phyloP scores from a whole-genome alignment of 2,797 vertebrate genomes.

The Ambastaia sidthimunki region DNA sequence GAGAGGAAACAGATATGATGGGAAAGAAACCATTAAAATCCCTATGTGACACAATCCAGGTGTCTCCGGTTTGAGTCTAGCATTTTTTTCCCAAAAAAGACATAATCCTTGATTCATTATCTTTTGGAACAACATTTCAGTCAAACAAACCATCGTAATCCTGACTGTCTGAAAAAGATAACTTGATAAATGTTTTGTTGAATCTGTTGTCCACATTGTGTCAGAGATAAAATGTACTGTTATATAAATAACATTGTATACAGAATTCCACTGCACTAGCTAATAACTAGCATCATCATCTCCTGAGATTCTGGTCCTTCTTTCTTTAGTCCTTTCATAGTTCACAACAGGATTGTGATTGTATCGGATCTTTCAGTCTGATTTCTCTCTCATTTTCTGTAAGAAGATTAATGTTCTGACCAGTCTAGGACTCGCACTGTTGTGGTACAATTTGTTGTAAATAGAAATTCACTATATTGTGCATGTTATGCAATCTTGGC shows the following conservation, averaged over 20 bases:
- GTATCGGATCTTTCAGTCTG: neutral
- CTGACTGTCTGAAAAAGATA: neutral
- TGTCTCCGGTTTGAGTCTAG: slow-evolving; percentile 5
- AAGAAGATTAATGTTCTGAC: no score
- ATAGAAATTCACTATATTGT: neutral
- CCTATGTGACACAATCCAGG: neutral
- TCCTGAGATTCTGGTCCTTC: no score
- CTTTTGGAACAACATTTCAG: no score
- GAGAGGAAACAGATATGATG: neutral
- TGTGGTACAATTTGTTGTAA: neutral
- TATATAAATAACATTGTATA: no score
- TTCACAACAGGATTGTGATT: neutral
- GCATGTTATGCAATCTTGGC: slow-evolving; percentile 5
- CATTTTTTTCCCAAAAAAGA: no score
- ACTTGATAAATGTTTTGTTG: no score
- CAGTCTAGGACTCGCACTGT: neutral
- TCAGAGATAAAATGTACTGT: no score
- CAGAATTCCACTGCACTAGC: no score
- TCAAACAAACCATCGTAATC: no score
- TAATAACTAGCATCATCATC: neutral
- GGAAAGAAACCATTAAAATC: neutral
- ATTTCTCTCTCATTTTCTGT: neutral
- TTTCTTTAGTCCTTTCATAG: no score
- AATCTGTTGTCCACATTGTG: no score
- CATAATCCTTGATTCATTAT: no score